Evolutionary conservation across 1,140 invertebrate genomes (phyloP).

Genomic region (Atta texana): DNA sequence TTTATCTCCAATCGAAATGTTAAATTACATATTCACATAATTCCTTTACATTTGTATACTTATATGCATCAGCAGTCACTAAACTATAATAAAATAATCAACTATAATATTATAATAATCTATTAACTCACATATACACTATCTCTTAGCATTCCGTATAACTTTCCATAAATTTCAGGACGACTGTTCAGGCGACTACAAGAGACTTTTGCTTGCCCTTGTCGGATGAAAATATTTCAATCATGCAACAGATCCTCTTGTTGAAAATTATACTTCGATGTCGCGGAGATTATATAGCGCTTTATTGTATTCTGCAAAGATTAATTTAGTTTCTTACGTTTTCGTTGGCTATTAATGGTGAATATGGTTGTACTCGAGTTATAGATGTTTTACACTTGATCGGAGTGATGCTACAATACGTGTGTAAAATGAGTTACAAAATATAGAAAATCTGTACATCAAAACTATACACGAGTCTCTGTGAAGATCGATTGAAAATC

Average conservation of each 20-base stretch:
- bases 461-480: background rate
- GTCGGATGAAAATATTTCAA: slow-evolving; percentile 88
- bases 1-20: background rate
- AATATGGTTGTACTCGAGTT: slow-evolving; percentile 42
- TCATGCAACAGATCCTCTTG: slow-evolving; percentile 65
- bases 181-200: slow-evolving; percentile 97
- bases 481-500: background rate
- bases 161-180: slow-evolving; percentile 89
- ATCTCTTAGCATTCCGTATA: slow-evolving; percentile 64
- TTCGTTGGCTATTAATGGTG: slow-evolving; percentile 29
- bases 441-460: background rate
- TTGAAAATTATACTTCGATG: slow-evolving; percentile 67
- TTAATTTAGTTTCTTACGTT: slow-evolving; percentile 42
- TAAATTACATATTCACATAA: slow-evolving; percentile 37
- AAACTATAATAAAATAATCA: slow-evolving; percentile 23
- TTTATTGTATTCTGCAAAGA: slow-evolving; percentile 51
- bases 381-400: slow-evolving; percentile 16
- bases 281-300: slow-evolving; percentile 40
- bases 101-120: slow-evolving; percentile 28
- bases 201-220: slow-evolving; percentile 94
- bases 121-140: slow-evolving; percentile 12
- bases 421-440: slow-evolving; percentile 30
- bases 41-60: slow-evolving; percentile 10
- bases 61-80: background rate
- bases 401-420: background rate